These are phyloP conservation scores for Ephialtes manifestator DNA, from an alignment of 2,888 invertebrate genomes.

Conservation along the genomic window DNA sequence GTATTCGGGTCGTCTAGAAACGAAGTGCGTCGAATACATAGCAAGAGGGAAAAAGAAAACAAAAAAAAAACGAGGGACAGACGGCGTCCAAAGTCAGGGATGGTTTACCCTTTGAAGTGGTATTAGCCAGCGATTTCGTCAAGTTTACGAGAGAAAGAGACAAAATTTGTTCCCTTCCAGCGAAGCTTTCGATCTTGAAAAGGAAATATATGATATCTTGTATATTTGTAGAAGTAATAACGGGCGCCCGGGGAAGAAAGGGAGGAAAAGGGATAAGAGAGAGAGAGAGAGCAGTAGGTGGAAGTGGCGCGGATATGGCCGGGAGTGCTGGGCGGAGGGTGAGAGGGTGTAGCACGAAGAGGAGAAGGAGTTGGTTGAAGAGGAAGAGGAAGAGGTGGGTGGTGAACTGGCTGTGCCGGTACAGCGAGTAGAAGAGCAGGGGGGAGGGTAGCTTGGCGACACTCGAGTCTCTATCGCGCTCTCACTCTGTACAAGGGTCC, in stretches of 20 bases:
- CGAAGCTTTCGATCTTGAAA: conserved; percentile 74
- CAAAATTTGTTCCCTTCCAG: conserved; percentile 12
- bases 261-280: conserved; percentile 54
- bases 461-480: conserved; percentile 81
- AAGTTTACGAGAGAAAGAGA: conserved; percentile 64
- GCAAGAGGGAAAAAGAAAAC: neutral
- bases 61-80: conserved; percentile 13
- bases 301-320: conserved; percentile 65
- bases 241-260: conserved; percentile 69
- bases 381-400: conserved; percentile 59
- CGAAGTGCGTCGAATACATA: conserved; percentile 29
- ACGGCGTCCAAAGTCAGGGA: conserved; percentile 19
- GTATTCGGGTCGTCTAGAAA: conserved; percentile 15
- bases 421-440: conserved; percentile 70
- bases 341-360: conserved; percentile 74
- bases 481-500: conserved; percentile 84
- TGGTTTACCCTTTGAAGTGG: conserved; percentile 69
- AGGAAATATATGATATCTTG: conserved; percentile 78
- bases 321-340: conserved; percentile 60
- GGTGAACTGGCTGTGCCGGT: conserved; percentile 42
- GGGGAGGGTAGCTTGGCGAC: conserved; percentile 85
- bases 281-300: conserved; percentile 55
- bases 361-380: conserved; percentile 74
- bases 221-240: conserved; percentile 84
- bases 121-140: conserved; percentile 74